Evolutionary conservation across 2,797 vertebrate genomes (phyloP), one percentile per base, ranked within the genome.

Genomic region (Sparus aurata): DNA sequence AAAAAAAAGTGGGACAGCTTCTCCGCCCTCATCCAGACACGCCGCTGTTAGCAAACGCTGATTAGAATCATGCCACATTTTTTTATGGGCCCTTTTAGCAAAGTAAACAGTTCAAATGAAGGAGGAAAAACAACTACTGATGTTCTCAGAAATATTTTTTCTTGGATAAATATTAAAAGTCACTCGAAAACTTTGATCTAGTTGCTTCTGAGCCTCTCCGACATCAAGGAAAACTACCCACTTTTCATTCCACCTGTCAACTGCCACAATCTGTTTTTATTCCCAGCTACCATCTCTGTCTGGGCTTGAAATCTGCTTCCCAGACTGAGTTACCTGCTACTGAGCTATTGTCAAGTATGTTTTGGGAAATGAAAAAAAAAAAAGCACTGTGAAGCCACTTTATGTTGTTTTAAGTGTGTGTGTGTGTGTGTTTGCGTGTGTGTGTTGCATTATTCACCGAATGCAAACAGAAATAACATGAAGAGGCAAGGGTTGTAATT

Each of bases 151-250:
- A 86, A 89, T 92, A 77, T 82, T 88, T 90, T 47, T 90, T 87
- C 84, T 88, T 89, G 86, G 89, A 92, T 92, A 88, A 87, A 91
- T 91, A 91, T 91, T 92, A 93, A 92, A 93, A 93, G 81, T 93
- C 85, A 92, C 75, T 80, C 52, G 46, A 79, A 34, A 89, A 91
- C 91, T 92, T 92, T 93, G 90, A 93, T 92, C 92, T 91, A 23
- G 38, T 52, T 84, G 87, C 88, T 87, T 93, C 88, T 88, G 83
- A 92, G 87, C 72, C 43, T 84, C 84, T 82, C 61, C 69, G 13
- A 91, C 93, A 92, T 93, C 92, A 93, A 94, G 91, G 89, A 92
- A 34, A 91, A 84, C 71, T 84, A 80, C 89, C 79, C 83, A 86
- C 85, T 88, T 90, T 89, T 91, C 85, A 90, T 91, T 91, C 83